Conservation (phyloP, 2,113 vertebrate species). For the Junco hyemalis region DNA sequence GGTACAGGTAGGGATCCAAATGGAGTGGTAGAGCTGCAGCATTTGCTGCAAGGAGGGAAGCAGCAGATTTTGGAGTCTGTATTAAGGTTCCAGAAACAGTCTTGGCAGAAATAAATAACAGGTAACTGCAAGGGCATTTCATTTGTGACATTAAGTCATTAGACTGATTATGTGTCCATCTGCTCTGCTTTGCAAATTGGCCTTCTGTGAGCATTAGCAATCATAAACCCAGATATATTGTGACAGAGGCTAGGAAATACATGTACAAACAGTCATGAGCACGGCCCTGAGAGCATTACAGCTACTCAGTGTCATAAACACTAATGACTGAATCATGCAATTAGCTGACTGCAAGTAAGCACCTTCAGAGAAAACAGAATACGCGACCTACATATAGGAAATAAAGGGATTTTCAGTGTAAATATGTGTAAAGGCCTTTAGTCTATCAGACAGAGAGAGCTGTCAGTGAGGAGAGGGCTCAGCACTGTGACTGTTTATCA, state of each 20-base stretch:
- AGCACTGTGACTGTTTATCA: background rate
- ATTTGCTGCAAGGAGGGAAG: background rate
- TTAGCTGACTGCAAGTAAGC: background rate
- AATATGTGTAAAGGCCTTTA: background rate
- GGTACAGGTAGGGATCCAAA: background rate
- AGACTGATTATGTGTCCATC: constrained; percentile 10
- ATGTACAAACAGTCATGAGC: background rate
- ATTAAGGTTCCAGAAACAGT: background rate
- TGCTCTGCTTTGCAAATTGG: constrained; percentile 20
- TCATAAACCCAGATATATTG: background rate
- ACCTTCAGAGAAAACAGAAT: background rate
- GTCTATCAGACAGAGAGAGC: background rate
- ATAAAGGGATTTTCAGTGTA: background rate
- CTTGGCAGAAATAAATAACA: background rate
- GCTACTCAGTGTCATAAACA: background rate
- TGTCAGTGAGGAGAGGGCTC: background rate
- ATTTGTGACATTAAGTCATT: background rate
- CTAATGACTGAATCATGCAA: background rate
- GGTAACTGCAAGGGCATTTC: background rate
- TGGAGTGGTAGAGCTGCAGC: background rate
- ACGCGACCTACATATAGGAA: background rate
- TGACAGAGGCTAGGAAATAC: background rate
- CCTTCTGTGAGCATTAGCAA: background rate
- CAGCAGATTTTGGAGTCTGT: background rate
- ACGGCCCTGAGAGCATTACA: background rate